phyloP scores from a whole-genome alignment of 2,113 vertebrate species.

The Gobio gobio region DNA sequence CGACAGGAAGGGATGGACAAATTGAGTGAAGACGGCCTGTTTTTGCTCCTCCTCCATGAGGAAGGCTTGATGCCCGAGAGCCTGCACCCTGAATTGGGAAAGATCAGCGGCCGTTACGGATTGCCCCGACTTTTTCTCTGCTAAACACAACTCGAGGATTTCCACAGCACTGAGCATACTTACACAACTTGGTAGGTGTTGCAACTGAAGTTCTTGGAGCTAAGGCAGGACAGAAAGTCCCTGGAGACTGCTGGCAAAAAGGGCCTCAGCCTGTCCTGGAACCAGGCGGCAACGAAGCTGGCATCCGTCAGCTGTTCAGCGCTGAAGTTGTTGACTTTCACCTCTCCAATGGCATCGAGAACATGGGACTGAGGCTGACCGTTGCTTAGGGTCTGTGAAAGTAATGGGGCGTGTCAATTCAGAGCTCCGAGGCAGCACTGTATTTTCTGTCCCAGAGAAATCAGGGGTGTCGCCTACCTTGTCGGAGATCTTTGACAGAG shows the following conservation, averaged over 20 bases:
- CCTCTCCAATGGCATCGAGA: conserved; percentile 48
- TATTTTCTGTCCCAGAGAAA: neutral
- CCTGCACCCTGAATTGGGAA: conserved; percentile 53
- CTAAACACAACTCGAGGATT: neutral
- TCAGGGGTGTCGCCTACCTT: conserved; percentile 35
- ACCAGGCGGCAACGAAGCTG: conserved; percentile 57
- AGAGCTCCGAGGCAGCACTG: neutral
- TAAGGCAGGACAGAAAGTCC: conserved; percentile 60
- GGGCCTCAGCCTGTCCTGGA: conserved; percentile 54
- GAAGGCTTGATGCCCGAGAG: conserved; percentile 49
- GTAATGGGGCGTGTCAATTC: neutral
- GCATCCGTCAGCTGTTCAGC: conserved; percentile 14
- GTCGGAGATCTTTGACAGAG: conserved; percentile 49
- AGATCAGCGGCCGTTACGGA: neutral
- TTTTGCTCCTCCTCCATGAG: conserved; percentile 52
- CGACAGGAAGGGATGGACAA: conserved; percentile 64
- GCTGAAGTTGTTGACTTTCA: conserved; percentile 39
- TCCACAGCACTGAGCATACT: conserved; percentile 42
- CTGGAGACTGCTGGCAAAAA: conserved; percentile 56
- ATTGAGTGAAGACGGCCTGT: conserved; percentile 53
- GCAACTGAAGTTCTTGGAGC: conserved; percentile 65
- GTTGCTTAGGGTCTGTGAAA: neutral
- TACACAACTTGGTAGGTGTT: conserved; percentile 63
- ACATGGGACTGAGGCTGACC: neutral
- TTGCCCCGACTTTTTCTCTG: neutral